These are phyloP conservation scores for Drosophila carrolli DNA, from an alignment of 1,140 invertebrate genomes.

Conservation along the genomic window DNA sequence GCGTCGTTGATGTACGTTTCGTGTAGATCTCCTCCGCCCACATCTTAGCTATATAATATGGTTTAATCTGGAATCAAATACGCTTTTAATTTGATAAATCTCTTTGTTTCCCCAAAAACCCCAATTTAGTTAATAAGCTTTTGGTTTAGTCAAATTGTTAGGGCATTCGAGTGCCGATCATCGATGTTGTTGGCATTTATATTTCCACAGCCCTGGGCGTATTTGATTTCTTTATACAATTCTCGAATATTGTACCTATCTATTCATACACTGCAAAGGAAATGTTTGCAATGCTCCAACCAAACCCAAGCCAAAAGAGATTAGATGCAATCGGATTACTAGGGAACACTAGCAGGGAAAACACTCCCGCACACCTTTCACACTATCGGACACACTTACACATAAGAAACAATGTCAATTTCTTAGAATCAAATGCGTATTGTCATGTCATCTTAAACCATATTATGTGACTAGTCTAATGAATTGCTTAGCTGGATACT, in stretches of 20 bases:
- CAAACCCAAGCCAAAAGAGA: slow-evolving; percentile 34
- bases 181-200: slow-evolving; percentile 70
- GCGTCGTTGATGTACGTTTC: slow-evolving; percentile 44
- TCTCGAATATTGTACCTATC: slow-evolving; percentile 55
- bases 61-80: slow-evolving; percentile 81
- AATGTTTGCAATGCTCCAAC: slow-evolving; percentile 53
- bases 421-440: slow-evolving; percentile 80
- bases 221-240: slow-evolving; percentile 71
- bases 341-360: slow-evolving; percentile 14
- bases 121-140: slow-evolving; percentile 54
- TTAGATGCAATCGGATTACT: slow-evolving; percentile 26
- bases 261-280: slow-evolving; percentile 30
- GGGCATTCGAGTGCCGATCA: slow-evolving; percentile 57
- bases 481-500: slow-evolving; percentile 69
- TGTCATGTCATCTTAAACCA: slow-evolving; percentile 74
- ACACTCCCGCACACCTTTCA: slow-evolving; percentile 10
- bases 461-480: slow-evolving; percentile 81
- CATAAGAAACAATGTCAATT: slow-evolving; percentile 67
- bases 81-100: slow-evolving; percentile 69
- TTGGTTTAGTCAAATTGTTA: slow-evolving; percentile 61
- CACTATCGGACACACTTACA: slow-evolving; percentile 26
- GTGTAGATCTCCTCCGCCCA: slow-evolving; percentile 77
- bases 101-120: slow-evolving; percentile 17
- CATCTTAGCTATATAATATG: slow-evolving; percentile 74
- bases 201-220: slow-evolving; percentile 57